Base-by-base conservation (phyloP, 2,888 invertebrate species). In the Synergus umbraculus region DNA sequence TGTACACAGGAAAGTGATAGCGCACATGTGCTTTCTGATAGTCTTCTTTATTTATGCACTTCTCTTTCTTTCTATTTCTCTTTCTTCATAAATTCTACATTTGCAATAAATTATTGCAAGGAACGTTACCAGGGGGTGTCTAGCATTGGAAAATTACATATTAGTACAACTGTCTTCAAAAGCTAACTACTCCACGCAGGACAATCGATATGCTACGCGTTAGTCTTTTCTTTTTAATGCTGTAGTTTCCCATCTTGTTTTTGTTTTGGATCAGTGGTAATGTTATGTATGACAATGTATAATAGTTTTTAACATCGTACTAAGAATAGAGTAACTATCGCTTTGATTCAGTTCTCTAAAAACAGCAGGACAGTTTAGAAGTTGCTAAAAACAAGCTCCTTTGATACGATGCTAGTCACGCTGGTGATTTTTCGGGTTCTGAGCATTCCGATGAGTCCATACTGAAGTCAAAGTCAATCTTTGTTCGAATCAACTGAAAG, bases 401-500 rank as follows among this genome's bases (percentile, higher is more conserved):
- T 65, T n/a, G 41, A 65, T 43, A 9, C 10, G 41, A 65, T 37
- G 15, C 41, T 37, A 65, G 65, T 65, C 37, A 65, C n/a, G 37
- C 41, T 65, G 41, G 37, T 12, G 15, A 67, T 67, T 67, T 46
- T 46, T 67, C 18, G 67, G 44, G 22, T 46, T 67, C 44, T 12
- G 44, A 46, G 67, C 46, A 46, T 67, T 46, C 67, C 29, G 18
- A 69, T 37, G 41, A 65, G 15, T 41, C 41, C 37, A 7, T 37
- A 41, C 37, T 67, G 44, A 41, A 66, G n/a, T 66, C 41, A 65
- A 22, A 67, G 66, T 67, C 12, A 69, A 69, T 69, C 69, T 69
- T 69, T 69, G 44, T 69, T 69, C 13, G 49, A 69, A 66, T 66
- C 43, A 41, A 66, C 65, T 66, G 65, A 66, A 66, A 43, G 65